Evolutionary conservation across 2,797 vertebrate species (phyloP), one percentile per base, ranked within the genome.

Genomic region (Anguilla marmorata): DNA sequence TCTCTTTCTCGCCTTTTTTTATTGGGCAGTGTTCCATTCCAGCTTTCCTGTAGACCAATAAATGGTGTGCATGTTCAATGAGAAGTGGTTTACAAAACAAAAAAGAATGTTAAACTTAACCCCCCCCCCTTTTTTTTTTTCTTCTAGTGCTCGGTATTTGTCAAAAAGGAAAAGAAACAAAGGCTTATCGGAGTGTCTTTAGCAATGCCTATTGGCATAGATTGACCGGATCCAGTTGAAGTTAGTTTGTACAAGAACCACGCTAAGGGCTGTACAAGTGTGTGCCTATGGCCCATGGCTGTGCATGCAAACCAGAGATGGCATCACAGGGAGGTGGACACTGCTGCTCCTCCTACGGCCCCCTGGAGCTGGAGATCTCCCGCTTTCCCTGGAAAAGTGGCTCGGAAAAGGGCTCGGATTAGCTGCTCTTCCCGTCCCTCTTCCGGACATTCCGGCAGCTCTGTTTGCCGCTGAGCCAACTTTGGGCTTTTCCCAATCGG

Each of bases 401-500:
- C 63, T n/a, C 27, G 56, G 56, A 89, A 91, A 58, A 69, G 6
- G 5, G 8, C 66, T 76, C 21, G 89, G 89, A 92, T 92, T 92
- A 91, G 92, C 92, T 92, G 87, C 86, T 0, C 66, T 76, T 91
- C 84, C 89, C 5, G 3, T 90, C 90, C 52, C 2, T 89, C 91
- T 90, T 85, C 58, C 60, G 30, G 89, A 86, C 14, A 74, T 89
- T 90, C 89, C 85, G 88, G 87, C 92, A 93, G 90, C 90, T 91
- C 95, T 93, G 92, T 95, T 95, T 95, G 92, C 89, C 91, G 92
- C 91, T 90, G 85, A 91, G 91, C 90, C 92, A 93, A 88, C 48
- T 89, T 92, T 93, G 91, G 90, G 92, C 93, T 93, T 94, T 93
- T 92, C 91, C 89, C 87, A 63, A 76, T 89, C 0, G 50, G 89